Base-by-base conservation (phyloP, 2,113 vertebrate genomes). In the Prunella himalayana region DNA sequence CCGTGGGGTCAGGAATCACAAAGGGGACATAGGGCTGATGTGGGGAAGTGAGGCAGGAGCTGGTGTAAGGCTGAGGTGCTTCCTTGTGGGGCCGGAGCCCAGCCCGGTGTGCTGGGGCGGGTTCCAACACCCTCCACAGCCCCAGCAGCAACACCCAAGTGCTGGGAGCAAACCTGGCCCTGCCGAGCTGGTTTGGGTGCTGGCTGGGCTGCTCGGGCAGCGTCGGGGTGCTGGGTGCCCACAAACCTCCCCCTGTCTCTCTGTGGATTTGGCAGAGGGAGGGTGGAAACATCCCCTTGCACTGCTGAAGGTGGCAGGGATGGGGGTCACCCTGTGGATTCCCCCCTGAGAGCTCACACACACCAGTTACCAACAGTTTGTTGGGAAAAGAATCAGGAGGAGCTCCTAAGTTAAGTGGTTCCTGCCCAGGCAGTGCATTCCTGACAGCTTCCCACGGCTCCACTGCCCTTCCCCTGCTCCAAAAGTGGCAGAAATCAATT, bases 81-180 rank as follows among this genome's bases (percentile, higher is more conserved):
- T 72, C 82, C 73, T 75, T 23, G 28, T 1, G 13, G 47, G 79
- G 65, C n/a, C 3, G 0, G 22, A 69, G 81, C 87, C 59, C 57
- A 10, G 39, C 66, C 31, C 5, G 21, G 75, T 21, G 89, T 1
- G 4, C 17, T 28, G 18, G 79, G 87, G 66, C 78, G 11, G 85
- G 61, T 90, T 57, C 56, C 59, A 24, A 73, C 90, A 82, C 21
- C 66, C 66, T 78, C 27, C 82, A 17, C 65, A 87, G 59, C 73
- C 77, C 60, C 90, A 51, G 92, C 82, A 95, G 88, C 95, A 93
- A 90, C 86, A 75, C 83, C 96, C 96, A 91, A 88, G 69, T 4
- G 85, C 93, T 64, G 27, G 86, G 83, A 95, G 97, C 91, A 15
- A 91, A 84, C 10, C 59, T 16, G 41, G 49, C 82, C 66, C 86